Evolutionary conservation across 2,888 invertebrate species (phyloP).

Genomic region (Philhelius pedissequus): DNA sequence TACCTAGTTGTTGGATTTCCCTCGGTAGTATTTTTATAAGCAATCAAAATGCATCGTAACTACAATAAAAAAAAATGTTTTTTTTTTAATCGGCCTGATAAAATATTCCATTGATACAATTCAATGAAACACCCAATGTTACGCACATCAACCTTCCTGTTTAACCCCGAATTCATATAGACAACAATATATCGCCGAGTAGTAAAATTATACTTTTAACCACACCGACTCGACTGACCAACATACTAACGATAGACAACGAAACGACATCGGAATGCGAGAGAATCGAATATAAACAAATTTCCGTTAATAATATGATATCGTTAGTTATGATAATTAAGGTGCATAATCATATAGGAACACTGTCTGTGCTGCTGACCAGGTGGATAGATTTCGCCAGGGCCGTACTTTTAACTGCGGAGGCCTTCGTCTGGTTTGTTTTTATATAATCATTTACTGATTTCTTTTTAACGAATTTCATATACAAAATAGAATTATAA

Average conservation of each 20-base stretch:
- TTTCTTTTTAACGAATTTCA: too few relatives aligned
- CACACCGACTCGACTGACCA: conserved; percentile 7
- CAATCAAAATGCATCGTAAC: conserved; percentile 3
- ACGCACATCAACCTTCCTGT: conserved; percentile 59
- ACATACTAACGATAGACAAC: too few relatives aligned
- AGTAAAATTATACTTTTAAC: conserved; percentile 14
- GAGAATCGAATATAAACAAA: conserved; percentile 51
- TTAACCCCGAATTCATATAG: conserved; percentile 31
- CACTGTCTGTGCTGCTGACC: conserved; percentile 62
- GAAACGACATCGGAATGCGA: conserved; percentile 41
- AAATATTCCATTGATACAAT: conserved; percentile 61
- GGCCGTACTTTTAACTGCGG: neutral
- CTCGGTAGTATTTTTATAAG: neutral
- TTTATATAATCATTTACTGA: too few relatives aligned
- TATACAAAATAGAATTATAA: too few relatives aligned
- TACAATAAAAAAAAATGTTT: neutral
- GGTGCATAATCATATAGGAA: conserved; percentile 65
- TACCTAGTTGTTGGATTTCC: neutral
- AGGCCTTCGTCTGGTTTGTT: too few relatives aligned
- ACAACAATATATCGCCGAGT: conserved; percentile 38
- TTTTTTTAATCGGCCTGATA: conserved; percentile 30
- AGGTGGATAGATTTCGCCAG: conserved; percentile 32
- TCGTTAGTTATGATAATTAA: conserved; percentile 69
- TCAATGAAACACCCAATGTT: conserved; percentile 67
- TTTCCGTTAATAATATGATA: conserved; percentile 68